Evolutionary conservation across 2,113 vertebrate genomes (phyloP), one percentile per base, ranked within the genome.

Genomic region (Sinocyclocheilus maitianheensis): DNA sequence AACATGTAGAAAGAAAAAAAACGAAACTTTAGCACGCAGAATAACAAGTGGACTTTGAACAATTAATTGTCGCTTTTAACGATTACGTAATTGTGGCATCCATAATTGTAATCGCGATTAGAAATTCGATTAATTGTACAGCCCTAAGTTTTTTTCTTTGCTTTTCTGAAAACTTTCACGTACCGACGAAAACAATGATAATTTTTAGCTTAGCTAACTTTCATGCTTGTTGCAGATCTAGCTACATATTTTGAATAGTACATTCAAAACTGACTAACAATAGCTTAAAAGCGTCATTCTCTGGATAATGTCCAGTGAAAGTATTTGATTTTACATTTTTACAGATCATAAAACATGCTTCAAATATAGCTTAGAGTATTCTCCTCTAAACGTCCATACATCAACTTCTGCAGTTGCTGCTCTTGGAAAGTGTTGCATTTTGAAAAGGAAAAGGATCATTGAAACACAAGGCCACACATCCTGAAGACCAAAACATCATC

Each of bases 391-490:
- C 55, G 83, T 60, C 58, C 51, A 37, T 20, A 26, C 65, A 71
- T 43, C 86, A 84, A 60, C 30, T 58, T 34, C 63, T 43, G 30
- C 65, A 55, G 26, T 74, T 88, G 89, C 88, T 86, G 72, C 84
- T 90, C 74, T 89, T 84, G 86, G 82, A 87, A 71, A 40, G 76
- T 16, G 34, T 26, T 67, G 83, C 74, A 76, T 87, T 85, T 88
- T 84, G 60, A 86, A 87, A 84, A 89, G 86, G 77, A 87, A 89
- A 80, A 58, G 20, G 53, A 63, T 75, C 87, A 76, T 72, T 90
- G 40, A 85, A 69, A 81, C 75, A 67, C 51, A 84, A 87, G 37
- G 65, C 51, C 60, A 86, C 46, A 84, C 81, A 80, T 77, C 63
- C 63, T 89, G 75, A 24, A 80, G 75, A 80, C 83, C 76, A 58